A percentile compares a stretch with the other conserved stretches of the same genome.
phyloP scores from a whole-genome alignment of 2,113 vertebrate species.

The Anthoscopus minutus region DNA sequence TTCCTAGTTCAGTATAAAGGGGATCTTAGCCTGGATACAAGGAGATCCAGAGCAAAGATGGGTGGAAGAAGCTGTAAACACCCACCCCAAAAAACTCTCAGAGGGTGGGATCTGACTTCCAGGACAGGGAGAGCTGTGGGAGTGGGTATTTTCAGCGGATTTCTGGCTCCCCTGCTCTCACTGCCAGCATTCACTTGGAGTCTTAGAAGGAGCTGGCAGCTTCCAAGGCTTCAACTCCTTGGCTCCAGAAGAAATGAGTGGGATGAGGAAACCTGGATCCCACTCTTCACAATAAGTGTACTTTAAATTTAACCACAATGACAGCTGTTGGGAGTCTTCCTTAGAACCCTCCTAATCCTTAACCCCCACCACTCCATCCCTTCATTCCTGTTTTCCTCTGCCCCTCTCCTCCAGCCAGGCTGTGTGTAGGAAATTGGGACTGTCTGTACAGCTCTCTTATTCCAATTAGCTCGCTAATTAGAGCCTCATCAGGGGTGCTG shows the following conservation, averaged over 20 bases:
- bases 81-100: background rate
- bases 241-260: background rate
- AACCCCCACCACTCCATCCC: accelerated
- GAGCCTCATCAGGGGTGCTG: background rate
- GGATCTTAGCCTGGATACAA: background rate
- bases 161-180: background rate
- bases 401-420: background rate
- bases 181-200: background rate
- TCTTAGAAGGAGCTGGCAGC: background rate
- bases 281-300: background rate
- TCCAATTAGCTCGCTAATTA: slow-evolving; percentile 30
- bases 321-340: background rate
- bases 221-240: background rate
- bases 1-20: background rate
- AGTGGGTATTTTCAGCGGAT: background rate
- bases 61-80: background rate
- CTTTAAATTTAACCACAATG: background rate
- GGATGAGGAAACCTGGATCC: background rate
- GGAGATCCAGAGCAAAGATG: background rate
- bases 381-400: background rate
- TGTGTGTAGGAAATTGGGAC: background rate
- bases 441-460: background rate
- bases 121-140: background rate
- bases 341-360: background rate
- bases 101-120: background rate